Evolutionary conservation across 2,888 invertebrate species (phyloP).

Genomic region (Fabriciana adippe): DNA sequence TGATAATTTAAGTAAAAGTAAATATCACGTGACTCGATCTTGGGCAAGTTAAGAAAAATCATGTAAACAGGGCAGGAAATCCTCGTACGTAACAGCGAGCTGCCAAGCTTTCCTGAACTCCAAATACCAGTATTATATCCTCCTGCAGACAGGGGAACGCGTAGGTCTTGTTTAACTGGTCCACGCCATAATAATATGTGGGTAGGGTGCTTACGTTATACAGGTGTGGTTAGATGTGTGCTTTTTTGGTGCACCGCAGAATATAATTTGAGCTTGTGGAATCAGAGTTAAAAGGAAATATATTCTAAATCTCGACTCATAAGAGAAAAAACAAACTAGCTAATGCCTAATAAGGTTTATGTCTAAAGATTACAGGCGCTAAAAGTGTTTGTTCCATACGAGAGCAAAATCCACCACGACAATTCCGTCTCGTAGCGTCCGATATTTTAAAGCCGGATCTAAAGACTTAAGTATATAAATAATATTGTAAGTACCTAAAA

Average conservation of each 20-base stretch:
- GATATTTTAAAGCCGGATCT: too few species aligned
- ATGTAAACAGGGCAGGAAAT: conserved; percentile 52
- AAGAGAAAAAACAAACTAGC: too few species aligned
- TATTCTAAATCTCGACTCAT: neutral
- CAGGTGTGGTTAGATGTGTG: conserved; percentile 55
- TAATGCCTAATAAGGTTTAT: too few species aligned
- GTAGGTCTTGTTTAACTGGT: conserved; percentile 49
- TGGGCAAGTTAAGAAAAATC: conserved; percentile 48
- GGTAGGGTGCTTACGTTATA: conserved; percentile 51
- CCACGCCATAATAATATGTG: conserved; percentile 49
- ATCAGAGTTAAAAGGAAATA: neutral
- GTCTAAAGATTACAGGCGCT: too few species aligned
- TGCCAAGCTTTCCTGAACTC: conserved; percentile 50
- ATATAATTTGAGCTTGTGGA: conserved; percentile 39
- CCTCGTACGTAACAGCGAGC: conserved; percentile 30
- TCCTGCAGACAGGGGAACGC: conserved; percentile 40
- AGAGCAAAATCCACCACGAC: too few species aligned
- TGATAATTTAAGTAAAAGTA: conserved; percentile 16
- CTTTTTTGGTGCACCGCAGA: conserved; percentile 48
- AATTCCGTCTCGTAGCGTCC: too few species aligned
- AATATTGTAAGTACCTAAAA: too few species aligned
- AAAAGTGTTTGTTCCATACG: too few species aligned
- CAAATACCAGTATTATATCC: conserved; percentile 41
- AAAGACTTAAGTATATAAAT: too few species aligned
- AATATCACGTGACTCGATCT: conserved; percentile 19